Evolutionary conservation across 2,797 vertebrate genomes (phyloP).

Genomic region (Uromys caudimaculatus): DNA sequence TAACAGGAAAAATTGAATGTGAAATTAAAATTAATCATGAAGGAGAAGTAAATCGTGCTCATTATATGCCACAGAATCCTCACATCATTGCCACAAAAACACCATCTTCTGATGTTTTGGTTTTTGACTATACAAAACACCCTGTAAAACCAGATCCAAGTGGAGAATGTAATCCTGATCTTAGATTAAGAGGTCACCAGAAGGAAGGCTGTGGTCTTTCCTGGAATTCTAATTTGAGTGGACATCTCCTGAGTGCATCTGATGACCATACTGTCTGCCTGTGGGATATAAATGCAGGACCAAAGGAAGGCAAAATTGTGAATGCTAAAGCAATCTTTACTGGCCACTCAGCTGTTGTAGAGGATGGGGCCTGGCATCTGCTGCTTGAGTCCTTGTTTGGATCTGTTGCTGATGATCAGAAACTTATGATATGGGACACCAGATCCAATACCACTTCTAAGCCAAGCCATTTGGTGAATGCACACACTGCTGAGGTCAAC

Average conservation of each 20-base stretch:
- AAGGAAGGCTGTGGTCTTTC: conserved; percentile 97
- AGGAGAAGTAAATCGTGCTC: conserved; percentile 96
- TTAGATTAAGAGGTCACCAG: conserved; percentile 94
- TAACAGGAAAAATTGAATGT: conserved; percentile 95
- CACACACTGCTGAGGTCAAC: conserved; percentile 96
- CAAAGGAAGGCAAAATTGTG: conserved; percentile 94
- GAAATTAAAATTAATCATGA: conserved; percentile 98
- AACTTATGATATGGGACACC: conserved; percentile 97
- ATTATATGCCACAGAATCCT: conserved; percentile 96
- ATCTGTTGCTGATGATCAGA: conserved; percentile 97
- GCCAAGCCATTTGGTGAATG: conserved; percentile 94
- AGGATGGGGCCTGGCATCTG: conserved; percentile 97
- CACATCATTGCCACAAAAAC: conserved; percentile 96
- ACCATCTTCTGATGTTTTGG: conserved; percentile 94
- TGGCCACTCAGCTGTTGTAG: conserved; percentile 95
- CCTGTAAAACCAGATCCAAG: conserved; percentile 95
- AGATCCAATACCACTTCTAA: conserved; percentile 94
- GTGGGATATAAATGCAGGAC: conserved; percentile 94
- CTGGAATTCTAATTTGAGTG: conserved; percentile 97
- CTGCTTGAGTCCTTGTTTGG: conserved; percentile 96
- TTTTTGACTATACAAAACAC: conserved; percentile 95
- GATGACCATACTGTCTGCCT: conserved; percentile 97
- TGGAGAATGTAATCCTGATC: conserved; percentile 95
- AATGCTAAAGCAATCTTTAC: conserved; percentile 97
- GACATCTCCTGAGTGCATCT: conserved; percentile 96